Conservation (phyloP, 2,888 invertebrate species). For the Aspidiotus rigidus region DNA sequence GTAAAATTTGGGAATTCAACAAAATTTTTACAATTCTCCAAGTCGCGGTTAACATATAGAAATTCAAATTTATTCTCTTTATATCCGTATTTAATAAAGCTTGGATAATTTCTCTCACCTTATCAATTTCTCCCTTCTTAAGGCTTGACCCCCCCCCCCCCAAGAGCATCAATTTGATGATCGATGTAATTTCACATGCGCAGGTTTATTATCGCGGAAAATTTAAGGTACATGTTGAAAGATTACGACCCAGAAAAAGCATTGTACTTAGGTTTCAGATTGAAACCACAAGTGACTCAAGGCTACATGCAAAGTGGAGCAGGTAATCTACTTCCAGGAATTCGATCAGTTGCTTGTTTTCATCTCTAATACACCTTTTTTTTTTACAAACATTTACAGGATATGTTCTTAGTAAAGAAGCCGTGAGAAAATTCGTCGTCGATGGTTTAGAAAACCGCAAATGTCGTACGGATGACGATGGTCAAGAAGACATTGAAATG, state of each 20-base stretch:
- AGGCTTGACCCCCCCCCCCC: too few species aligned
- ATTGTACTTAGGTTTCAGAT: slow-evolving; percentile 82
- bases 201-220: slow-evolving; percentile 89
- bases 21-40: too few species aligned
- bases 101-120: not conserved
- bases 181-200: slow-evolving; percentile 34
- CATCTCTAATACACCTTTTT: too few species aligned
- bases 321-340: slow-evolving; percentile 38
- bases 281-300: slow-evolving; percentile 71
- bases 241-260: slow-evolving; percentile 63
- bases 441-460: slow-evolving; percentile 60
- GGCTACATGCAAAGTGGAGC: slow-evolving; percentile 91
- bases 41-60: too few species aligned
- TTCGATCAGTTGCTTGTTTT: not conserved
- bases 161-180: not conserved
- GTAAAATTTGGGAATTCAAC: too few species aligned
- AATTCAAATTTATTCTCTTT: too few species aligned
- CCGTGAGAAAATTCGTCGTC: slow-evolving; percentile 66
- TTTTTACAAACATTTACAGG: slow-evolving; percentile 47
- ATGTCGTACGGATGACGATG: slow-evolving; percentile 59
- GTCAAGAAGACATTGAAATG: slow-evolving; percentile 87
- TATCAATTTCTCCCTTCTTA: not conserved
- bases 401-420: slow-evolving; percentile 81
- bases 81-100: too few species aligned
- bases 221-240: slow-evolving; percentile 81